Percentiles rank a stretch among this genome's conserved stretches.
Conservation (phyloP, 1,140 invertebrate species). For the Dinothrombium tinctorium region DNA sequence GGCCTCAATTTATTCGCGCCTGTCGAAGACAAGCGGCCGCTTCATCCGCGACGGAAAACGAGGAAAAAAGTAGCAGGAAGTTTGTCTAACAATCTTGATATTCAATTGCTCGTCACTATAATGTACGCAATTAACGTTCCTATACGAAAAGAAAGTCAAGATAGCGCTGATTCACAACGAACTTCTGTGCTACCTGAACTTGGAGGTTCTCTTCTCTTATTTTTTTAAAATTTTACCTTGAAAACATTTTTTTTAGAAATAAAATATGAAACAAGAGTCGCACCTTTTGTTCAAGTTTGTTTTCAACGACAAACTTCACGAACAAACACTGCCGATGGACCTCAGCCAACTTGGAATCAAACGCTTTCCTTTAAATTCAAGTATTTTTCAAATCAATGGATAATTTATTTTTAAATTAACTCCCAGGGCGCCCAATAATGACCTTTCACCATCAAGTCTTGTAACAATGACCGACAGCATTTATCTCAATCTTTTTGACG, state of each 20-base stretch:
- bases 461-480: conserved; percentile 23
- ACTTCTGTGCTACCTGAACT: too few relatives aligned
- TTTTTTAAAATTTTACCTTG: too few relatives aligned
- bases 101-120: conserved; percentile 28
- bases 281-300: conserved; percentile 41
- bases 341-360: conserved; percentile 60
- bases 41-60: conserved; percentile 28
- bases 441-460: conserved; percentile 25
- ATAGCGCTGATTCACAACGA: neutral
- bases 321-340: conserved; percentile 39
- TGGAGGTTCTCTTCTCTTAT: too few relatives aligned
- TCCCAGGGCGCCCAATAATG: conserved; percentile 27
- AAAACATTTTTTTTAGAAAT: too few relatives aligned
- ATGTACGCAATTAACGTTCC: conserved; percentile 33
- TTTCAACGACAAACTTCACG: conserved; percentile 34
- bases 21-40: conserved; percentile 28
- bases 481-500: conserved; percentile 36
- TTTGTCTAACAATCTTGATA: conserved; percentile 20
- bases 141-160: conserved; percentile 16
- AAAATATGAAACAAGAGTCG: conserved; percentile 19
- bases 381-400: conserved; percentile 20
- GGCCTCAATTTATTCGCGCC: conserved; percentile 29
- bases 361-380: conserved; percentile 36
- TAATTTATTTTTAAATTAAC: conserved; percentile 5
- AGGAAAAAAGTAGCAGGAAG: conserved; percentile 25